A percentile compares a stretch with the other conserved stretches of the same genome.
phyloP scores from a whole-genome alignment of 2,113 vertebrate species.

The Sebastes schlegelii region DNA sequence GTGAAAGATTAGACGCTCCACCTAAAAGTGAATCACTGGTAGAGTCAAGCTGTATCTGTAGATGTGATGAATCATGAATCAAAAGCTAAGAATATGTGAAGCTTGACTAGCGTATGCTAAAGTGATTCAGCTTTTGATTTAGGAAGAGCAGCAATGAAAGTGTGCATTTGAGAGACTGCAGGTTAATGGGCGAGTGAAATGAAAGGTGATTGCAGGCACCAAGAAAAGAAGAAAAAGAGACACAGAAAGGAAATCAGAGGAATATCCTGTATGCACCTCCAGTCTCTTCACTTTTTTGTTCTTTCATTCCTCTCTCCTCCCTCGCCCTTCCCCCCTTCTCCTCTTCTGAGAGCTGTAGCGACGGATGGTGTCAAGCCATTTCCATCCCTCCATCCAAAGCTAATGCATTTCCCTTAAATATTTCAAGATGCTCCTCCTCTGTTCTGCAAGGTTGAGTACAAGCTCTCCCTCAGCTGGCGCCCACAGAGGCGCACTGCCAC shows the following conservation, averaged over 20 bases:
- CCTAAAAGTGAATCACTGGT: slow-evolving; percentile 42
- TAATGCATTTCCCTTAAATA: slow-evolving; percentile 85
- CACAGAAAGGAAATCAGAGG: slow-evolving; percentile 15
- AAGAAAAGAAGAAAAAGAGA: neutral
- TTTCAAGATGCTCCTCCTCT: slow-evolving; percentile 74
- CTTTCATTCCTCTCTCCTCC: neutral
- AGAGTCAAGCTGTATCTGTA: slow-evolving; percentile 11
- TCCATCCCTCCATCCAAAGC: slow-evolving; percentile 61
- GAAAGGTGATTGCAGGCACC: slow-evolving; percentile 17
- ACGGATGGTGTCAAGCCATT: slow-evolving; percentile 43
- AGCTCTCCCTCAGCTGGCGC: slow-evolving; percentile 41
- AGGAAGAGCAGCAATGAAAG: slow-evolving; percentile 26
- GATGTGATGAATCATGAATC: slow-evolving; percentile 68
- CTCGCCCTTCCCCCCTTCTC: slow-evolving; percentile 6
- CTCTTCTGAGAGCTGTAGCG: slow-evolving; percentile 45
- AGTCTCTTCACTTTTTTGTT: slow-evolving; percentile 13
- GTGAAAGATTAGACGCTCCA: slow-evolving; percentile 11
- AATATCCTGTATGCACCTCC: neutral
- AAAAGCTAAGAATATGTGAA: slow-evolving; percentile 54
- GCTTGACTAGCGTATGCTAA: slow-evolving; percentile 7
- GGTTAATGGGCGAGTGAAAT: slow-evolving; percentile 38
- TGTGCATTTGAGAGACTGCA: slow-evolving; percentile 17
- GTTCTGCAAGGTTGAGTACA: slow-evolving; percentile 60
- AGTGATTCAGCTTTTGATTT: slow-evolving; percentile 47
- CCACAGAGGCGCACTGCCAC: slow-evolving; percentile 53